phyloP scores from a whole-genome alignment of 37 sponge, comb jelly and placozoan species.

The Hexactinellida sp. region DNA sequence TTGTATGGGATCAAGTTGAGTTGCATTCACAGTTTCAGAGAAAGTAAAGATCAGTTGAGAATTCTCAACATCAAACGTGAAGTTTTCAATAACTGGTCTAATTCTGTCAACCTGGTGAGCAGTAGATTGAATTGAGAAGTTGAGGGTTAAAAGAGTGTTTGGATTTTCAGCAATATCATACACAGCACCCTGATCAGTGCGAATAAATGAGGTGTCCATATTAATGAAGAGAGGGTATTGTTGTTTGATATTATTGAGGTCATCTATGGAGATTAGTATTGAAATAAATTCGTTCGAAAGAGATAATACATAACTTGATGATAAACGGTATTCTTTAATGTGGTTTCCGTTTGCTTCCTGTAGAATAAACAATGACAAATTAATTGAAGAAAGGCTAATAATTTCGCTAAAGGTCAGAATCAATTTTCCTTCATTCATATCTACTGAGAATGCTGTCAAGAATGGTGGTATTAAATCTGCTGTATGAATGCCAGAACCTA shows the following conservation, averaged over 20 bases:
- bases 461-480: constrained; percentile 55
- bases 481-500: background rate
- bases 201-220: constrained; percentile 38
- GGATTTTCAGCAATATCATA: constrained; percentile 55
- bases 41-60: constrained; percentile 46
- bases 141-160: constrained; percentile 22
- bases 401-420: constrained; percentile 53
- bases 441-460: constrained; percentile 37
- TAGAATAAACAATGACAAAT: constrained; percentile 24
- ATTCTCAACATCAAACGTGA: constrained; percentile 38
- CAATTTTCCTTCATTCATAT: constrained; percentile 51
- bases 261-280: constrained; percentile 33
- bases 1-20: constrained; percentile 22
- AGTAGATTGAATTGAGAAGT: constrained; percentile 21
- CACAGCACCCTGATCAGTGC: constrained; percentile 22
- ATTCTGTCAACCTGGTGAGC: constrained; percentile 25
- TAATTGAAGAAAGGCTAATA: constrained; percentile 33
- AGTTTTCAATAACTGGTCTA: constrained; percentile 31
- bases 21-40: constrained; percentile 57
- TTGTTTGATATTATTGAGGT: constrained; percentile 48
- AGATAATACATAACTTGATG: constrained; percentile 26
- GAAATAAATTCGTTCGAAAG: constrained; percentile 13
- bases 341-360: constrained; percentile 28
- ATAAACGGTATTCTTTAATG: background rate
- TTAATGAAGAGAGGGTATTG: constrained; percentile 33